These are phyloP conservation scores for Callipepla californica DNA, from an alignment of 2,113 vertebrate species.

Conservation along the genomic window DNA sequence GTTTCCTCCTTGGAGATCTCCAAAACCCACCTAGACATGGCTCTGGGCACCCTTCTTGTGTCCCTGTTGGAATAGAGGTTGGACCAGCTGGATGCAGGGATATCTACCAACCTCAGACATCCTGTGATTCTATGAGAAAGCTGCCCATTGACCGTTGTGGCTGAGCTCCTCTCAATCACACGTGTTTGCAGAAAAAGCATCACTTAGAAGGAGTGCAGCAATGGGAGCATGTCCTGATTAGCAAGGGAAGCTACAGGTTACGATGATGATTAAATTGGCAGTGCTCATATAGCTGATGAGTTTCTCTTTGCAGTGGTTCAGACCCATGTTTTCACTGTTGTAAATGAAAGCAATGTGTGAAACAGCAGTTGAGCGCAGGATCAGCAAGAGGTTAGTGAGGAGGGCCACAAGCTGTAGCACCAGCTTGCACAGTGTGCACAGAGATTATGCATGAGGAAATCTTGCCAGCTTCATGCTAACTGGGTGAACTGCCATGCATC, in stretches of 20 bases:
- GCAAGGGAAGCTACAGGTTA: fast-evolving
- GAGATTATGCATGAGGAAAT: neutral
- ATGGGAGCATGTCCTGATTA: neutral
- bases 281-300: neutral
- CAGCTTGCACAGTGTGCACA: neutral
- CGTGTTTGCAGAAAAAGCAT: neutral
- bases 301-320: neutral
- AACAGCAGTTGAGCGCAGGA: neutral
- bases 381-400: neutral
- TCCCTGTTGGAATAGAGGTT: neutral
- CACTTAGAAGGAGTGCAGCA: neutral
- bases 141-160: neutral
- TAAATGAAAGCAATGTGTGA: neutral
- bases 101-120: neutral
- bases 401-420: neutral
- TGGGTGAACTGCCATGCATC: constrained; percentile 31
- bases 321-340: neutral
- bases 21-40: neutral
- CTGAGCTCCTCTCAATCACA: neutral
- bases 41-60: neutral
- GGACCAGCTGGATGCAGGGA: neutral
- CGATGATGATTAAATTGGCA: fast-evolving
- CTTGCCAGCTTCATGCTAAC: neutral
- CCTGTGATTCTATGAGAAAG: neutral
- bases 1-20: neutral